Evolutionary conservation across 2,113 vertebrate species (phyloP), one percentile per base, ranked within the genome.

Genomic region (Prolemur simus): DNA sequence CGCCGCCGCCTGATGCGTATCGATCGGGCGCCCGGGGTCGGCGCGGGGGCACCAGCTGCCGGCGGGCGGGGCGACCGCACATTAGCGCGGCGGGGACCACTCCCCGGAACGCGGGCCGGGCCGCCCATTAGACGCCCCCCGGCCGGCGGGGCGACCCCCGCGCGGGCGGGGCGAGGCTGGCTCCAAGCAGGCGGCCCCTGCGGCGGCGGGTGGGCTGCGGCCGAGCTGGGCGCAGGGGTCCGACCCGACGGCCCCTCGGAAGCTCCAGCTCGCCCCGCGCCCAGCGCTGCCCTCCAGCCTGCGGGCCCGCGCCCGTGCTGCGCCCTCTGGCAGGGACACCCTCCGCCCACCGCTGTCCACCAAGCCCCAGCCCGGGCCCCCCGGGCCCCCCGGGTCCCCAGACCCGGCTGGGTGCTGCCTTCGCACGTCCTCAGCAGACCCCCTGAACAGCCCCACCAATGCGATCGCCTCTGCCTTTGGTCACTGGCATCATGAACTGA

Each of bases 31-130:
- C 94, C 93, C 29, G 68, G 92, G 96, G 97, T 97, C 94, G 90
- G 9, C 87, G 34, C 80, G 42, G 94, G 96, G 97, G 96, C 96
- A 97, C 84, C 97, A 71, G 93, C 93, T 94, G 91, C 96, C 25
- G 45, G 93, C 96, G 87, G 95, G 96, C 87, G 92, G 95, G 95
- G 96, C 83, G 87, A 96, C 97, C 95, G 97, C 97, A 96, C 97
- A 97, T 97, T 97, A 97, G 96, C 96, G 80, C 85, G 49, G 87
- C 69, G 12, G 47, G 88, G 97, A 80, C 96, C 82, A 32, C 97
- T 95, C 96, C 96, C 97, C 96, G 96, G 97, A 96, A 95, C 91
- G 25, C 73, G 71, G 84, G 47, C 49, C 52, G 66, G 45, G 78
- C 92, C 37, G 92, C 94, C 89, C 97, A 96, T 97, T 96, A 97